Percentiles rank a stretch among this genome's conserved stretches.
phyloP scores from a whole-genome alignment of 92 coral and sea anemone species.

The Heliopora coerulea region DNA sequence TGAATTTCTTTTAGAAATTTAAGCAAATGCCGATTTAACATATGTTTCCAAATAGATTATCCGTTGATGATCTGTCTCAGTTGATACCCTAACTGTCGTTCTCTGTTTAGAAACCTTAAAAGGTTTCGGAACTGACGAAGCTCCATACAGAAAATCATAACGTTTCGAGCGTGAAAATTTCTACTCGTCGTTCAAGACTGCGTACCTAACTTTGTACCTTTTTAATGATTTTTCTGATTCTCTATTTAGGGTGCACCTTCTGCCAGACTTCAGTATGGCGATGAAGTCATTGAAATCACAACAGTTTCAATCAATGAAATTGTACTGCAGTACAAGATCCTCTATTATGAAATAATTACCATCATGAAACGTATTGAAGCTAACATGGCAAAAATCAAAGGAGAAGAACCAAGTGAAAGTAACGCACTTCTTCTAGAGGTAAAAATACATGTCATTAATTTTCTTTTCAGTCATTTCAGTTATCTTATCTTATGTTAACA shows the following conservation, averaged over 20 bases:
- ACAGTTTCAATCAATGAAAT: constrained; percentile 29
- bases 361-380: constrained; percentile 5
- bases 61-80: not conserved
- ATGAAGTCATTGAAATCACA: constrained; percentile 15
- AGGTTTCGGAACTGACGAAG: too few species aligned
- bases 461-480: too few species aligned
- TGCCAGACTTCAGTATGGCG: constrained; percentile 21
- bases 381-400: constrained; percentile 13
- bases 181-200: too few species aligned
- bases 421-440: constrained; percentile 22
- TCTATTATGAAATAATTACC: constrained; percentile 29
- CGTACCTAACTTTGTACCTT: too few species aligned
- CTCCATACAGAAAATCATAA: too few species aligned
- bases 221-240: not conserved
- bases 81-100: too few species aligned
- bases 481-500: too few species aligned
- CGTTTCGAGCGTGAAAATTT: too few species aligned
- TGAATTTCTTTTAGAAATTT: not conserved
- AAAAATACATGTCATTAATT: not conserved
- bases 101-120: too few species aligned
- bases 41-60: too few species aligned
- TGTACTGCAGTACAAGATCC: constrained; percentile 28
- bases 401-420: constrained; percentile 20
- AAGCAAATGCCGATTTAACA: too few species aligned
- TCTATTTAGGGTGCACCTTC: not conserved